Percentiles rank a stretch among this genome's conserved stretches.
phyloP scores from a whole-genome alignment of 2,113 vertebrate species.

The Channa argus region DNA sequence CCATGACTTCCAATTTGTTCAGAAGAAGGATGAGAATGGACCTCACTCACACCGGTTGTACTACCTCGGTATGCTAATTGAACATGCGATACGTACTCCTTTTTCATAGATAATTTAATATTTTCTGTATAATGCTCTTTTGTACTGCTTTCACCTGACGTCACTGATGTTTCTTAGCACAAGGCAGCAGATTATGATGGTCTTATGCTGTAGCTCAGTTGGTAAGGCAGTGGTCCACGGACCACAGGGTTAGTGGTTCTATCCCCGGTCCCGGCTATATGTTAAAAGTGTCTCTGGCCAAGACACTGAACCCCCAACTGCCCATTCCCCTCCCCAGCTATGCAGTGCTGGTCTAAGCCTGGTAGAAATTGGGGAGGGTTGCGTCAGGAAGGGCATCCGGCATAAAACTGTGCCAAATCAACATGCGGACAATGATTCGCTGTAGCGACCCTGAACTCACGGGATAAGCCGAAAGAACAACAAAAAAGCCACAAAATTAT shows the following conservation, averaged over 20 bases:
- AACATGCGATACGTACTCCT: neutral
- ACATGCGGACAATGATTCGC: too few relatives aligned
- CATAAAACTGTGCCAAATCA: too few relatives aligned
- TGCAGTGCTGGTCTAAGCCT: too few relatives aligned
- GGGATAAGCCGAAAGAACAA: neutral
- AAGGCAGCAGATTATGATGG: conserved; percentile 16
- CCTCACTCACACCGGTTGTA: conserved; percentile 97
- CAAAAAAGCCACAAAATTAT: neutral
- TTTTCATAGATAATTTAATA: neutral
- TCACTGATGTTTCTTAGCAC: conserved; percentile 8
- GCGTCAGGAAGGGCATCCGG: too few relatives aligned
- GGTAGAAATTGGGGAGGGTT: too few relatives aligned
- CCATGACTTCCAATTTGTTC: conserved; percentile 98
- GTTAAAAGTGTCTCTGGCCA: too few relatives aligned
- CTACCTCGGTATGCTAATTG: conserved; percentile 89
- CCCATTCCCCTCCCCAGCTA: too few relatives aligned
- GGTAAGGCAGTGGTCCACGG: too few relatives aligned
- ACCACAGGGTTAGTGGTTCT: too few relatives aligned
- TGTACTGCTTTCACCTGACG: neutral
- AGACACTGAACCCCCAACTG: too few relatives aligned
- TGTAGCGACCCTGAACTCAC: too few relatives aligned
- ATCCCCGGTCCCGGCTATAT: too few relatives aligned
- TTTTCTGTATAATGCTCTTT: neutral
- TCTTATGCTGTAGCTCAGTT: neutral
- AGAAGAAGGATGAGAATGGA: conserved; percentile 91